Evolutionary conservation across 2,797 vertebrate species (phyloP), one percentile per base, ranked within the genome.

Genomic region (Lates japonicus): DNA sequence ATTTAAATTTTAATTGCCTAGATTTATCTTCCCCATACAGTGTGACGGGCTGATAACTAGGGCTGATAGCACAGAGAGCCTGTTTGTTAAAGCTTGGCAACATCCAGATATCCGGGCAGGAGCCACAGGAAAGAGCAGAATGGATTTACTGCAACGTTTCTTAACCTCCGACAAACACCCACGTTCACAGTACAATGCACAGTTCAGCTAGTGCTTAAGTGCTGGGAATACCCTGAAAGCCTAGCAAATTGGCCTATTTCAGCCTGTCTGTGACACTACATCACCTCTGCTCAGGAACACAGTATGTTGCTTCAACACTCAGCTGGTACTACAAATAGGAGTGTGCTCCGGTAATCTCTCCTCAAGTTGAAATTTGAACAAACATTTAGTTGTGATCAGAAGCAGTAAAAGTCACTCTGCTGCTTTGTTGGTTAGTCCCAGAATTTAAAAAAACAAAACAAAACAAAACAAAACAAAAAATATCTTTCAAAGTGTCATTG

Each of bases 1-100:
- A 95, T 95, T 95, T 95, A 92, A 95, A 95, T 95, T 94, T 95
- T 95, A 96, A 95, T 96, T 96, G 94, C 90, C 92, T 93, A 94
- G 94, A 96, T 96, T 95, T 94, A 95, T 95, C 94, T 95, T 93
- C 92, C 84, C 85, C 76, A 69, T 88, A 85, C 92, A 92, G 94
- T 95, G 90, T 95, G 94, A 96, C 94, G 91, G 91, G 88, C 86
- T 93, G 94, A 95, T 96, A 95, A 94, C 88, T 80, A 79, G 83
- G 72, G 86, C 93, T 93, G 95, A 96, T 96, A 95, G 91, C 86
- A 71, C 78, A 41, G 65, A 75, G 87, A 88, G 90, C 87, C 82
- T 88, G 91, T 94, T 94, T 94, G 91, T 88, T 91, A 94, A 90
- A 87, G 84, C 87, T 75, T 37, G 84, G 87, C 88, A 89, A 83